Conservation (phyloP, 2,113 vertebrate species). For the Illadopsis cleaveri region DNA sequence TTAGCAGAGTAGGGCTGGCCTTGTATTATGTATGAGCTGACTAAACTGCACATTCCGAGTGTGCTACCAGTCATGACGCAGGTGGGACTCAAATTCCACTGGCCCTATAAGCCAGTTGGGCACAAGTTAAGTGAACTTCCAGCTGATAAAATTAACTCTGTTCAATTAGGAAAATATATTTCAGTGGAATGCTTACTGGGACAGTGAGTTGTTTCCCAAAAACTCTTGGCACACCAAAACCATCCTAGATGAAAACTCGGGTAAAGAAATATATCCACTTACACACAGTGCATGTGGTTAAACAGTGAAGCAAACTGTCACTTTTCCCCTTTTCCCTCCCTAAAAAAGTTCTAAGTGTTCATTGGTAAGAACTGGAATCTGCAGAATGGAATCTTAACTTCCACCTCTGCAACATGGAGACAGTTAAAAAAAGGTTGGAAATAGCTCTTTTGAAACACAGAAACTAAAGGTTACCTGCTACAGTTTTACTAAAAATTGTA, state of each 20-base stretch:
- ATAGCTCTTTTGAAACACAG: conserved; percentile 74
- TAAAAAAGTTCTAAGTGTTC: conserved; percentile 46
- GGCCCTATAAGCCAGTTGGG: neutral
- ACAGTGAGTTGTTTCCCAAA: neutral
- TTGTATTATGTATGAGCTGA: conserved; percentile 23
- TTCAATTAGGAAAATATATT: conserved; percentile 29
- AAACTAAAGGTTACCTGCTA: conserved; percentile 70
- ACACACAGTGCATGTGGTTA: conserved; percentile 3
- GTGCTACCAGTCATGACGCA: conserved; percentile 16
- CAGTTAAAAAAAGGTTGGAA: conserved; percentile 72
- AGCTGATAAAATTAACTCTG: conserved; percentile 23
- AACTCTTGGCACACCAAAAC: conserved; percentile 26
- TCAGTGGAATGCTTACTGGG: conserved; percentile 35
- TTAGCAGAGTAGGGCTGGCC: conserved; percentile 67
- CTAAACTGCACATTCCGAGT: conserved; percentile 42
- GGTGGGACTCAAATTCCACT: conserved; percentile 6
- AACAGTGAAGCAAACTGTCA: conserved; percentile 38
- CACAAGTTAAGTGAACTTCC: conserved; percentile 21
- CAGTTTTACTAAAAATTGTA: conserved; percentile 67
- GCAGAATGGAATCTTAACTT: conserved; percentile 65
- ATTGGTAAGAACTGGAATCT: conserved; percentile 33
- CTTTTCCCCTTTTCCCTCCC: conserved; percentile 63
- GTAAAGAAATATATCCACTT: conserved; percentile 39
- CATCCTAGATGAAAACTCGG: conserved; percentile 6
- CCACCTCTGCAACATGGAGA: conserved; percentile 68